These are phyloP conservation scores for Drepana arcuata DNA, from an alignment of 1,140 invertebrate genomes.

Conservation along the genomic window DNA sequence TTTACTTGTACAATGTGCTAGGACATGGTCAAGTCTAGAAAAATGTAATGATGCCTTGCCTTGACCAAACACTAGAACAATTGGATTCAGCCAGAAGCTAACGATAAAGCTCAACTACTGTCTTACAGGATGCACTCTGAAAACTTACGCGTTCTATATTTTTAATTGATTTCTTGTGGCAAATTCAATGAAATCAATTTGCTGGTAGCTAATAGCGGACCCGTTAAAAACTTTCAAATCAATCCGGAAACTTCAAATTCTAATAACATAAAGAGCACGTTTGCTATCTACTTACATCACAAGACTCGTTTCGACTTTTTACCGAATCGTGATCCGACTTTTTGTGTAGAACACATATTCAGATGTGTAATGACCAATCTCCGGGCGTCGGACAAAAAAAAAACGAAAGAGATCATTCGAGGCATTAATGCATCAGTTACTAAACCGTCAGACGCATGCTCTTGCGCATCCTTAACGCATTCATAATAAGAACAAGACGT, in stretches of 20 bases:
- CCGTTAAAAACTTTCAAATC: slow-evolving; percentile 40
- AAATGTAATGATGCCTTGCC: too few relatives aligned
- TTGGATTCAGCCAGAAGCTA: too few relatives aligned
- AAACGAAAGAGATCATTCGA: slow-evolving; percentile 46
- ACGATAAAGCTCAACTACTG: too few relatives aligned
- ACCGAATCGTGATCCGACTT: slow-evolving; percentile 54
- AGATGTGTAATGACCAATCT: slow-evolving; percentile 69
- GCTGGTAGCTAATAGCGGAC: slow-evolving; percentile 9
- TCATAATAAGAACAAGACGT: slow-evolving; percentile 62
- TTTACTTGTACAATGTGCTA: too few relatives aligned
- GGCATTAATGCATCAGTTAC: slow-evolving; percentile 67
- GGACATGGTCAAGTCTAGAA: too few relatives aligned
- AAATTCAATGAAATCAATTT: slow-evolving; percentile 15
- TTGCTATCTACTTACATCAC: slow-evolving; percentile 58
- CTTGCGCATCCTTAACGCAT: slow-evolving; percentile 64
- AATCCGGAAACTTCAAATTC: slow-evolving; percentile 59
- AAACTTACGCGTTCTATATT: too few relatives aligned
- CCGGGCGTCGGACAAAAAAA: slow-evolving; percentile 53
- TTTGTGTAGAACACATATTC: slow-evolving; percentile 62
- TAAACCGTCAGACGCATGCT: slow-evolving; percentile 64
- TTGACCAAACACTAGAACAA: too few relatives aligned
- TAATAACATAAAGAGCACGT: slow-evolving; percentile 61
- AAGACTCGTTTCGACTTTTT: slow-evolving; percentile 46
- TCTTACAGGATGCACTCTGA: too few relatives aligned
- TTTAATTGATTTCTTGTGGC: not conserved